Percentiles rank a stretch among this genome's conserved stretches.
Evolutionary conservation across 35 echinoderm and acorn worm species (phyloP).

Genomic region (Holothuria glaberrima): DNA sequence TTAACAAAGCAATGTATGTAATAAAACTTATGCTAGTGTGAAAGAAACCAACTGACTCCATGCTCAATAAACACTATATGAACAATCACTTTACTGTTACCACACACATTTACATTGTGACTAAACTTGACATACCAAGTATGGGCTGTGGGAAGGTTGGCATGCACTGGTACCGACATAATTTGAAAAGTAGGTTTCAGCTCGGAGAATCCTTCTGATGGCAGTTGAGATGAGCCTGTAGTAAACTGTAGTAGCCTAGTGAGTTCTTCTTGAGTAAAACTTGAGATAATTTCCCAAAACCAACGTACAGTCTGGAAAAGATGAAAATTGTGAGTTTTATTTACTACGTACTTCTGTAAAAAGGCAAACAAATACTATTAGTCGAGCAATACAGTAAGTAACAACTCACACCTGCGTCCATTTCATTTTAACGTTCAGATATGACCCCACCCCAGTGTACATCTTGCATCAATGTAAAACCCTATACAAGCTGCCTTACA

Average conservation of each 20-base stretch:
- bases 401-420: no score
- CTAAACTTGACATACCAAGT: constrained; percentile 76
- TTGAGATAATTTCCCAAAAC: constrained; percentile 94
- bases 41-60: no score
- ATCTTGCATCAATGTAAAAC: no score
- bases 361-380: not conserved
- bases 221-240: constrained; percentile 94
- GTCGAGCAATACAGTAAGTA: not conserved
- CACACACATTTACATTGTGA: not conserved
- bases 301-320: constrained; percentile 78
- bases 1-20: no score
- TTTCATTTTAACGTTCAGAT: no score
- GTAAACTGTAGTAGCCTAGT: constrained; percentile 96
- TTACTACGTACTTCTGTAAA: no score
- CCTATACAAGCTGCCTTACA: no score
- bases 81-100: no score
- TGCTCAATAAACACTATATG: no score
- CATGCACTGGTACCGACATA: constrained; percentile 79
- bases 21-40: no score
- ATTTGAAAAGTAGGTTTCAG: constrained; percentile 92
- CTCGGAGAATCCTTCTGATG: constrained; percentile 90
- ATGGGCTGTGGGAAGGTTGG: constrained; percentile 87
- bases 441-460: no score
- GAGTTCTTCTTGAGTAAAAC: constrained; percentile 99
- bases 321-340: not conserved